Evolutionary conservation across 2,888 invertebrate genomes (phyloP).

Genomic region (Diabrotica balteata): DNA sequence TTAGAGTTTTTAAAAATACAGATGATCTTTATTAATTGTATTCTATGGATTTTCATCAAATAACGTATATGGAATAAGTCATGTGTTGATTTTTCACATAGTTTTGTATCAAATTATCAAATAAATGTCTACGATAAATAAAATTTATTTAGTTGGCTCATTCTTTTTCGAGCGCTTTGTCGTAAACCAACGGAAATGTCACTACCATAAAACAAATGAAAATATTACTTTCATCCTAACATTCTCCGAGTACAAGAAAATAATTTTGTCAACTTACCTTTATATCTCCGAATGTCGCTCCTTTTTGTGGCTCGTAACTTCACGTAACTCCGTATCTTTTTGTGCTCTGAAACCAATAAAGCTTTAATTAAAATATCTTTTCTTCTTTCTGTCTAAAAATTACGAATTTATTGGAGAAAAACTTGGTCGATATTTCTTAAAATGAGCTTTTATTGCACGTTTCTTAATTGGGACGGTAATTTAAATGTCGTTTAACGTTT

Average conservation of each 20-base stretch:
- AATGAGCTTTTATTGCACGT: not conserved
- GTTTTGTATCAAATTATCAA: too few relatives aligned
- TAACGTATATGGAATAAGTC: too few relatives aligned
- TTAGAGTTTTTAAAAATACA: too few relatives aligned
- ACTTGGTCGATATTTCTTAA: not conserved
- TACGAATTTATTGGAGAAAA: conserved; percentile 4
- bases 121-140: too few relatives aligned
- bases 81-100: too few relatives aligned
- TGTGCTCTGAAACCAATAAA: conserved; percentile 15
- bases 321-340: conserved; percentile 10
- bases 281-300: conserved; percentile 5
- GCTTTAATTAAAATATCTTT: conserved; percentile 15
- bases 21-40: too few relatives aligned
- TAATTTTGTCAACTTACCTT: conserved; percentile 12
- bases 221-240: not conserved
- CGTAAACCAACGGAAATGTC: not conserved
- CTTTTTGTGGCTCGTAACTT: conserved; percentile 9
- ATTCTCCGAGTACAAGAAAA: not conserved
- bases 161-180: too few relatives aligned
- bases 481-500: too few relatives aligned
- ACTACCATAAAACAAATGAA: conserved; percentile 7
- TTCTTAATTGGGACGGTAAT: not conserved
- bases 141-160: too few relatives aligned
- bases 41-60: too few relatives aligned
- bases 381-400: not conserved